Conservation (phyloP, 2,113 vertebrate species). For the Daphoenositta chrysoptera region DNA sequence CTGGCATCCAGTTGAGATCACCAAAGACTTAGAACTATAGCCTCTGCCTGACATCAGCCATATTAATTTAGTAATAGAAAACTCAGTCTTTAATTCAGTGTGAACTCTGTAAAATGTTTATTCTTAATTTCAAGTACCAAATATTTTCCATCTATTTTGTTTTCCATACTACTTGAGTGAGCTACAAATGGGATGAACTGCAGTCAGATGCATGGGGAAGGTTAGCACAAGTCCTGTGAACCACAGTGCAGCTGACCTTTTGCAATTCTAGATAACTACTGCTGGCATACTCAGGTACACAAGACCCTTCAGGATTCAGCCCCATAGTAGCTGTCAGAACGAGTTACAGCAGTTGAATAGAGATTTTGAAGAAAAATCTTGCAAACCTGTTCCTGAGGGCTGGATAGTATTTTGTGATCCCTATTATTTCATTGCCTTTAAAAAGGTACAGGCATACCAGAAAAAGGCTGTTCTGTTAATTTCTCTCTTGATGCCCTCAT, state of each 20-base stretch:
- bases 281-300: background rate
- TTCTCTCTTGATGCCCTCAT: background rate
- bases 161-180: background rate
- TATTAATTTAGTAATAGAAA: background rate
- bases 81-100: background rate
- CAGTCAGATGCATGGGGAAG: background rate
- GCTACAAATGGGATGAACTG: background rate
- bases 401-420: background rate
- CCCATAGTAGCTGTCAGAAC: background rate
- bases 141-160: rapidly evolving
- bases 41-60: background rate
- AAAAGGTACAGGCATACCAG: background rate
- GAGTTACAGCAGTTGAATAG: background rate
- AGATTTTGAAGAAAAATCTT: background rate
- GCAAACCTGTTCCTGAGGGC: background rate
- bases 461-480: background rate
- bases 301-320: background rate
- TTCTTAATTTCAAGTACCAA: background rate
- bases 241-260: background rate
- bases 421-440: background rate
- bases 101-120: background rate
- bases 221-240: background rate
- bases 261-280: background rate
- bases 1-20: background rate
- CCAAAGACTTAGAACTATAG: background rate